A percentile compares a stretch with the other conserved stretches of the same genome.
These are phyloP conservation scores for Diaprepes abbreviatus DNA, from an alignment of 2,888 invertebrate species.

Conservation along the genomic window DNA sequence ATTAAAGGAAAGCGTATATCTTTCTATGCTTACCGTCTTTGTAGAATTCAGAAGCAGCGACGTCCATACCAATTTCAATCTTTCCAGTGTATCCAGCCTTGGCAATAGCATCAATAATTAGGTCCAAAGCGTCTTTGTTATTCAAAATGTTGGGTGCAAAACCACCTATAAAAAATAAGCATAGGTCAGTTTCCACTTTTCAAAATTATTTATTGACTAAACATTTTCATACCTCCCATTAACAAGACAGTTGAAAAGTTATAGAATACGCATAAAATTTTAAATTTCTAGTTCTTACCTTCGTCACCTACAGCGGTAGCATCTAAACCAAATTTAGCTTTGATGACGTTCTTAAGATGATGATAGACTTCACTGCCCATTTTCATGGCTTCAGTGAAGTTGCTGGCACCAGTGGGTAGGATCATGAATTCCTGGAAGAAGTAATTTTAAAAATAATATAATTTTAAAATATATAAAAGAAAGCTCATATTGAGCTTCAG, in stretches of 20 bases:
- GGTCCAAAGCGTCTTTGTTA: slow-evolving; percentile 92
- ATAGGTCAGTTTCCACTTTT: too few relatives aligned
- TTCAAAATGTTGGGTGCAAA: slow-evolving; percentile 98
- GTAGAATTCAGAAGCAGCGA: slow-evolving; percentile 98
- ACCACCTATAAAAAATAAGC: slow-evolving; percentile 81
- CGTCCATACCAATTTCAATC: slow-evolving; percentile 99
- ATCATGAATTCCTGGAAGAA: slow-evolving; percentile 64
- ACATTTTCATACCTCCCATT: too few relatives aligned
- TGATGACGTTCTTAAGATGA: slow-evolving; percentile 96
- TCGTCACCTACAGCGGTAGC: slow-evolving; percentile 99
- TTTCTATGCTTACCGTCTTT: slow-evolving; percentile 72
- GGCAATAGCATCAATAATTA: slow-evolving; percentile 90
- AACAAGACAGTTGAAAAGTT: too few relatives aligned
- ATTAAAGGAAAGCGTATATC: too few relatives aligned
- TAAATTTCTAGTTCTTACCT: slow-evolving; percentile 52
- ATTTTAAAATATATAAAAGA: too few relatives aligned
- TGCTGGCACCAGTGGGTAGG: slow-evolving; percentile 81
- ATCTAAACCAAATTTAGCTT: slow-evolving; percentile 95
- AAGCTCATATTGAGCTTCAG: too few relatives aligned
- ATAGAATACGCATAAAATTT: too few relatives aligned
- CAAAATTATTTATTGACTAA: too few relatives aligned
- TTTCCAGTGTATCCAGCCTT: slow-evolving; percentile 98
- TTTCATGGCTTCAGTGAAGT: slow-evolving; percentile 97
- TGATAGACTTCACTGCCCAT: slow-evolving; percentile 99
- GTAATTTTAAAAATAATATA: background rate